Base-by-base conservation (phyloP, 2,888 invertebrate genomes). In the Pteria penguin region DNA sequence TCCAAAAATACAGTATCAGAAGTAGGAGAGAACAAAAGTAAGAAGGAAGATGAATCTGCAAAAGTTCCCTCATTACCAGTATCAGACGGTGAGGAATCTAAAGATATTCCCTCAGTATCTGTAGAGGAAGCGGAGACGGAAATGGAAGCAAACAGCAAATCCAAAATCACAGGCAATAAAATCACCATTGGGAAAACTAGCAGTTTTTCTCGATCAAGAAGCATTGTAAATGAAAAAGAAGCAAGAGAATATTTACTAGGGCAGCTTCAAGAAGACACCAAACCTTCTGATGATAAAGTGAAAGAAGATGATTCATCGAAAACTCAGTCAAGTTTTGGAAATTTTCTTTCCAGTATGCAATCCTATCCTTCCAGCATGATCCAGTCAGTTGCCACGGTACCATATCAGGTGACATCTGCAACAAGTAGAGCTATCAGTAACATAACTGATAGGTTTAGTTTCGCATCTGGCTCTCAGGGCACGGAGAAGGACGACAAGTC, bases 171-270 rank as follows among this genome's bases (percentile, higher is more conserved):
- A 45, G 32, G 14, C n/a, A 26, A 2, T 8, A n/a, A n/a, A n/a
- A n/a, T n/a, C n/a, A n/a, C n/a, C n/a, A n/a, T n/a, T n/a, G n/a
- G n/a, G n/a, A n/a, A n/a, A n/a, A n/a, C n/a, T n/a, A n/a, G n/a
- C n/a, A n/a, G 31, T 27, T 33, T 75, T 11, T 65, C 72, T 27
- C 81, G 72, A 52, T 79, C 83, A 4, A 82, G 67, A 45, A 83
- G 78, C 73, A 95, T 96, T 89, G 94, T 96, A n/a, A 95, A 96
- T 89, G 95, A 95, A 32, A 95, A 95, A 92, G 95, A 95, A 61
- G 96, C 96, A 2, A 94, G 94, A 85, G 95, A 96, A 86, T 96
- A 95, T 92, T 91, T 96, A 67, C 95, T 95, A 24, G 94, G 95
- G 84, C 96, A 96, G 77, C 84, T 87, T 75, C 81, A 85, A 32